Evolutionary conservation across 2,888 invertebrate genomes (phyloP).

Genomic region (Scaptomyza tumidula): DNA sequence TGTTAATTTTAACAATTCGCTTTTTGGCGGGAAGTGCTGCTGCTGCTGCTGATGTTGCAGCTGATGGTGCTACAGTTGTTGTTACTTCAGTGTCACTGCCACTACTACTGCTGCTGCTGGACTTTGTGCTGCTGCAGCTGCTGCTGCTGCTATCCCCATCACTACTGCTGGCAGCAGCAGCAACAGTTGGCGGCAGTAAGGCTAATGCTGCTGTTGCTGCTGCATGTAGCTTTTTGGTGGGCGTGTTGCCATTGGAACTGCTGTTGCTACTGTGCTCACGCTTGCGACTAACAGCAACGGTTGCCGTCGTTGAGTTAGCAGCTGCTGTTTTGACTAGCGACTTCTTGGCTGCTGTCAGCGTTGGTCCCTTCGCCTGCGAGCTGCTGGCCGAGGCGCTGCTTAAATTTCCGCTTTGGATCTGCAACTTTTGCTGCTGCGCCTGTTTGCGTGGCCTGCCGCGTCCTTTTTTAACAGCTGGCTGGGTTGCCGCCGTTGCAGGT

Average conservation of each 20-base stretch:
- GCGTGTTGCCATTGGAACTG: constrained; percentile 65
- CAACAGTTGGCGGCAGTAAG: constrained; percentile 21
- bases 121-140: constrained; percentile 41
- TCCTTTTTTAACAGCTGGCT: constrained; percentile 79
- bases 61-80: too few relatives aligned
- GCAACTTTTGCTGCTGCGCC: constrained; percentile 48
- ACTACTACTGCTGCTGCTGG: constrained; percentile 35
- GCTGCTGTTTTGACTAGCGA: constrained; percentile 63
- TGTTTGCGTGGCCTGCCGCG: constrained; percentile 85
- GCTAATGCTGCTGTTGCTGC: constrained; percentile 46
- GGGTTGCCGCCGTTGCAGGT: constrained; percentile 29
- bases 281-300: constrained; percentile 75
- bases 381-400: constrained; percentile 77
- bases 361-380: constrained; percentile 81
- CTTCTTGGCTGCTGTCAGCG: constrained; percentile 81
- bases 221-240: constrained; percentile 75
- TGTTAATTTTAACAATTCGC: constrained; percentile 53
- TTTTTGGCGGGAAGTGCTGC: constrained; percentile 46
- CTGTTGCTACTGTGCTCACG: constrained; percentile 75
- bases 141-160: constrained; percentile 62
- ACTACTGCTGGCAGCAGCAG: constrained; percentile 57
- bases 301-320: constrained; percentile 33
- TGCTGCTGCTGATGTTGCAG: constrained; percentile 18
- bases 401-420: constrained; percentile 67
- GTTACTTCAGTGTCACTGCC: constrained; percentile 19